These are phyloP conservation scores for Synchiropus splendidus DNA, from an alignment of 2,113 vertebrate genomes.

Conservation along the genomic window DNA sequence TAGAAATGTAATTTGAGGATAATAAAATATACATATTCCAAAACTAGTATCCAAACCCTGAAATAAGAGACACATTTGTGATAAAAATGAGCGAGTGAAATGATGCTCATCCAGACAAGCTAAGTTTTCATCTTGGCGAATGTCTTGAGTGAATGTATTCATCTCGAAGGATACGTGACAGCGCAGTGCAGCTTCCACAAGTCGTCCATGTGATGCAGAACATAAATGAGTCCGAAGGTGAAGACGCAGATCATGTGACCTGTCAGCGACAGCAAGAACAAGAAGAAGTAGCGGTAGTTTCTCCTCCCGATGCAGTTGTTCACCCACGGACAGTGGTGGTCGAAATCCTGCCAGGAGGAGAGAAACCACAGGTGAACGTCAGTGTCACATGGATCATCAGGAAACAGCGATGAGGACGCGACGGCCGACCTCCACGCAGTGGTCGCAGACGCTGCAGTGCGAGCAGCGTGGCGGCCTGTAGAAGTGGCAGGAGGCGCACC, in stretches of 20 bases:
- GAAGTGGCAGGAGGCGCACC: constrained; percentile 93
- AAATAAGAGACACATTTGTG: too few relatives aligned
- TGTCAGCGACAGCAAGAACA: constrained; percentile 89
- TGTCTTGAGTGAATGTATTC: not conserved
- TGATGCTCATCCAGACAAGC: too few relatives aligned
- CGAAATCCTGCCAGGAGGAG: constrained; percentile 76
- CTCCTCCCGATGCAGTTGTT: constrained; percentile 84
- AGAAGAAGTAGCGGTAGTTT: constrained; percentile 97
- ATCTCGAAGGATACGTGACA: constrained; percentile 85
- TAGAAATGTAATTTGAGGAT: too few relatives aligned
- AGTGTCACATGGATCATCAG: not conserved
- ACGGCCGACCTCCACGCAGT: constrained; percentile 96
- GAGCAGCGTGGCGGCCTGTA: constrained; percentile 92
- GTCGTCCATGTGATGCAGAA: constrained; percentile 81
- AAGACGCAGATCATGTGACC: constrained; percentile 88
- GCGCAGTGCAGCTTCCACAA: constrained; percentile 80
- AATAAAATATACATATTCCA: too few relatives aligned
- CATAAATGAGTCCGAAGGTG: constrained; percentile 82
- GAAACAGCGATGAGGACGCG: too few relatives aligned
- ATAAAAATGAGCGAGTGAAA: too few relatives aligned
- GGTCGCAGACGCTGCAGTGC: constrained; percentile 95
- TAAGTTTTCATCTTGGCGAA: too few relatives aligned
- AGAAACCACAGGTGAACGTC: not conserved
- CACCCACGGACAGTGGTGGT: constrained; percentile 90
- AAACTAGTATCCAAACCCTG: too few relatives aligned